phyloP scores from a whole-genome alignment of 2,797 vertebrate genomes.

The Gallirallus australis region DNA sequence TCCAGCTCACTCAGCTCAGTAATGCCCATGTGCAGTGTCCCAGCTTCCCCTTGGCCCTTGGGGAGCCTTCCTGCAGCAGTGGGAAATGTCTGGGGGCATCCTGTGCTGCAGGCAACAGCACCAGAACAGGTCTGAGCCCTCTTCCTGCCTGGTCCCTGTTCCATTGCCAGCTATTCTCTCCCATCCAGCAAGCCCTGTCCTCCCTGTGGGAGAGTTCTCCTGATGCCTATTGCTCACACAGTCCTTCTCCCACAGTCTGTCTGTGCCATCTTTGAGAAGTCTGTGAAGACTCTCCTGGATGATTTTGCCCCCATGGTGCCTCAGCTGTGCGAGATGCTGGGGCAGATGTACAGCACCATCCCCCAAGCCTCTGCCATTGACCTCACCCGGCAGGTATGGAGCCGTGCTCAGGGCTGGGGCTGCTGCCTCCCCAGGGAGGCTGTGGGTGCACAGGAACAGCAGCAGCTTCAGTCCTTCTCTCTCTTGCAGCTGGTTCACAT shows the following conservation, averaged over 20 bases:
- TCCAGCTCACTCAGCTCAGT: background rate
- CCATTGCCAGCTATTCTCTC: background rate
- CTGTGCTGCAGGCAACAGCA: background rate
- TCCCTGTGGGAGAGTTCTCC: background rate
- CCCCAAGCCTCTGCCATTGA: conserved; percentile 97
- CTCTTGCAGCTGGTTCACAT: conserved; percentile 94
- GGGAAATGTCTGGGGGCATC: background rate
- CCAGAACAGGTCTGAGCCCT: background rate
- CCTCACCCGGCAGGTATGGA: conserved; percentile 93
- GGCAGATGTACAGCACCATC: conserved; percentile 99
- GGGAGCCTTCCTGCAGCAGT: background rate
- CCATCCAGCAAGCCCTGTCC: background rate
- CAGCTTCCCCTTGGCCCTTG: background rate
- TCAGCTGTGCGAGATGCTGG: conserved; percentile 98
- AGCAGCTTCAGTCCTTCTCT: conserved; percentile 28
- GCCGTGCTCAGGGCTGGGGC: background rate
- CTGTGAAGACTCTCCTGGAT: conserved; percentile 96
- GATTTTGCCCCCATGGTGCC: conserved; percentile 99
- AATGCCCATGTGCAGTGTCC: background rate
- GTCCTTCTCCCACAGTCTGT: conserved; percentile 84
- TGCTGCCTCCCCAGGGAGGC: fast-evolving
- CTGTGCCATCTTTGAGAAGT: conserved; percentile 99
- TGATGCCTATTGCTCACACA: background rate
- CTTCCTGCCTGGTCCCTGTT: background rate
- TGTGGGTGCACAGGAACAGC: background rate